Base-by-base conservation (phyloP, 2,113 vertebrate genomes). In the Anthoscopus minutus region DNA sequence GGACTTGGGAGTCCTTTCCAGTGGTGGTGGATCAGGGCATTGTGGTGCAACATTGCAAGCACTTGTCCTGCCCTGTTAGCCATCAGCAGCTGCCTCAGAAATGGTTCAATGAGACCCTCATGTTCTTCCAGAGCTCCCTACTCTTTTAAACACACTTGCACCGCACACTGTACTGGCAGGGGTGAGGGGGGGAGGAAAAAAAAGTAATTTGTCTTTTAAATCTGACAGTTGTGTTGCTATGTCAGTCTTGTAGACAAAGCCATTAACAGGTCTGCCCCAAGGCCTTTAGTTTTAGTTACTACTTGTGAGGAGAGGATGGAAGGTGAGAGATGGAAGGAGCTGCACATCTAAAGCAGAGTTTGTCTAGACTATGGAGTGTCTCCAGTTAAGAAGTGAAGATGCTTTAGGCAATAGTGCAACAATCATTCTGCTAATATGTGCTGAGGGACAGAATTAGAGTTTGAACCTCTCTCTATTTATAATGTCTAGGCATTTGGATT, bases 161-260 rank as follows among this genome's bases (percentile, higher is more conserved):
- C n/a, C 57, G 30, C 47, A 45, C 17, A 6, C 13, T 23, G 24
- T 9, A 33, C 21, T 61, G 20, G 10, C 64, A n/a, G n/a, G n/a
- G n/a, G n/a, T n/a, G n/a, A n/a, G n/a, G n/a, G n/a, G 44, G 5
- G 3, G 2, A 4, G 2, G 4, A 14, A 42, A n/a, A 12, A 12
- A 42, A 51, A 60, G 9, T 83, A 54, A 71, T 74, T 85, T 50
- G 16, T 80, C 54, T 72, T 64, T 81, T 53, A 79, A 79, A 87
- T 51, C 35, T 81, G 69, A 44, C 24, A 30, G 17, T 60, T 81
- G 47, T 78, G 40, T 83, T 86, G 27, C 64, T 40, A 8, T 27
- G 6, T 54, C 42, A 27, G 71, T 66, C 35, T 42, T 71, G 27
- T 79, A 31, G 4, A 2, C 13, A 51, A 73, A 84, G 9, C 31